Conservation (phyloP, 2,888 invertebrate genomes). For the Diarsia brunnea region DNA sequence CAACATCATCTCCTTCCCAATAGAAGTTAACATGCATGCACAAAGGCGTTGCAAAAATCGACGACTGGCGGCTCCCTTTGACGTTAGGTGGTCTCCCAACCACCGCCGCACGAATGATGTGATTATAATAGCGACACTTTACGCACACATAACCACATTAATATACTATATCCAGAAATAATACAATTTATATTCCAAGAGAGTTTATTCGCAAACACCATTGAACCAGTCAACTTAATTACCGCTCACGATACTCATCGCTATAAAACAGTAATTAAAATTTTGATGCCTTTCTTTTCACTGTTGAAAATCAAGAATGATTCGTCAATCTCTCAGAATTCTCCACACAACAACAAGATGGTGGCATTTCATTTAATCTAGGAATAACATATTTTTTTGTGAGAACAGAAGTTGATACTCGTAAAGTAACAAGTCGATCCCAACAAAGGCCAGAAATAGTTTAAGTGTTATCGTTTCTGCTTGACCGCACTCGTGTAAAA, state of each 20-base stretch:
- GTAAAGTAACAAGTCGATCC: conserved; percentile 72
- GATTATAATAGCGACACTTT: conserved; percentile 90
- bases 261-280: conserved; percentile 81
- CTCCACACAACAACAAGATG: conserved; percentile 48
- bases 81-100: conserved; percentile 87
- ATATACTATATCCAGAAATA: conserved; percentile 78
- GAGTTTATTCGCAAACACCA: conserved; percentile 76
- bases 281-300: conserved; percentile 79
- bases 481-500: conserved; percentile 82
- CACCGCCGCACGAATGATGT: conserved; percentile 82
- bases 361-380: conserved; percentile 67
- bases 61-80: conserved; percentile 86
- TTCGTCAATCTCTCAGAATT: conserved; percentile 64
- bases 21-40: conserved; percentile 80
- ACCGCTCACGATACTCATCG: conserved; percentile 72
- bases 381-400: conserved; percentile 67
- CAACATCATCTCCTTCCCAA: conserved; percentile 76
- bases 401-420: conserved; percentile 66
- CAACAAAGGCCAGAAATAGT: conserved; percentile 80
- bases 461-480: conserved; percentile 84
- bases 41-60: conserved; percentile 88
- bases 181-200: conserved; percentile 65
- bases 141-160: conserved; percentile 78
- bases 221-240: conserved; percentile 74
- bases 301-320: conserved; percentile 69